Evolutionary conservation across 2,797 vertebrate species (phyloP), one percentile per base, ranked within the genome.

Genomic region (Fundulus diaphanus): DNA sequence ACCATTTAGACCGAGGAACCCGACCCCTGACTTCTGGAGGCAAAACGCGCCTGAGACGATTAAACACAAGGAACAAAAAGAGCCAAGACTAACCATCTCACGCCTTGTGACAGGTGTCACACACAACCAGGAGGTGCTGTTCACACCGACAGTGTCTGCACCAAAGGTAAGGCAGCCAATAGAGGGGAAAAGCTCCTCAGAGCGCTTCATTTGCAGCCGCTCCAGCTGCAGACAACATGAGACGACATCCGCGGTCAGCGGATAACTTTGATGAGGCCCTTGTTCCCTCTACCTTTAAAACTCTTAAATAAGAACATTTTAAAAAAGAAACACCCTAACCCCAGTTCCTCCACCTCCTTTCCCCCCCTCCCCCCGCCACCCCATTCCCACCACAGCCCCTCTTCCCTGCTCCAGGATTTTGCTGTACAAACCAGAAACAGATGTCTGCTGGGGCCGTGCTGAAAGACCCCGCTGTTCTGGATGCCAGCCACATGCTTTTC

Each of bases 401-500:
- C 87, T 88, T 87, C 87, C 87, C 87, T 89, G 92, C 93, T 94
- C 85, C 90, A 93, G 92, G 89, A 94, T 94, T 94, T 92, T 92
- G 93, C 94, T 89, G 91, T 93, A 93, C 94, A 96, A 95, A 96
- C 94, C 93, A 95, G 92, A 92, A 95, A 93, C 95, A 95, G 95
- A 95, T 96, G 95, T 95, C 91, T 91, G 92, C 90, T 80, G 91
- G 92, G 92, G 92, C 93, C 79, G 90, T 85, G 92, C 94, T 96
- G 95, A 96, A 96, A 96, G 95, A 94, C 93, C 94, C 94, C 92
- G 95, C 95, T 96, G 95, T 96, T 96, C 95, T 96, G 95, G 95
- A 96, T 90, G 86, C 85, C 90, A 92, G 94, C 95, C 95, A 96
- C 94, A 95, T 95, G 95, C 94, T 95, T 95, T 92, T 94, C 95